These are phyloP conservation scores for Ochropleura plecta DNA, from an alignment of 2,888 invertebrate species.

Conservation along the genomic window DNA sequence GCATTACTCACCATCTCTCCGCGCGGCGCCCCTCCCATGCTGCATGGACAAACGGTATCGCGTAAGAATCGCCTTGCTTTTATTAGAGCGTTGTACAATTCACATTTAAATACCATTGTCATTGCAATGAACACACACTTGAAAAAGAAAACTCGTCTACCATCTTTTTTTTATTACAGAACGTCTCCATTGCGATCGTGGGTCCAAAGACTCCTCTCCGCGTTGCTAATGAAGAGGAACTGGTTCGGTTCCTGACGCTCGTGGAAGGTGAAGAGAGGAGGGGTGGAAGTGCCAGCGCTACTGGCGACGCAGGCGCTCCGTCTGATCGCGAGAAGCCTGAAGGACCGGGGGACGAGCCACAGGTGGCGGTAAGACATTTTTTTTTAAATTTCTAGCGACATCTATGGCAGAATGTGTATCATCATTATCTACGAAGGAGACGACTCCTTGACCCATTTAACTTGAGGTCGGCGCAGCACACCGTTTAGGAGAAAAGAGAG, in stretches of 20 bases:
- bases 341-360: constrained; percentile 77
- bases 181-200: constrained; percentile 98
- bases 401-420: neutral
- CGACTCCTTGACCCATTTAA: too few species aligned
- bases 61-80: neutral
- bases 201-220: constrained; percentile 96
- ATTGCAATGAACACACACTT: neutral
- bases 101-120: too few species aligned
- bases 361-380: constrained; percentile 69
- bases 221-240: constrained; percentile 94
- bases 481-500: too few species aligned
- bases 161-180: constrained; percentile 85
- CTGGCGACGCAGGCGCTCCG: constrained; percentile 77
- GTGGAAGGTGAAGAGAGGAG: constrained; percentile 88
- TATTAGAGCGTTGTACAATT: neutral
- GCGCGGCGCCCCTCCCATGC: too few species aligned
- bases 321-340: constrained; percentile 66
- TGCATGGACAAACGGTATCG: neutral
- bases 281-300: constrained; percentile 79
- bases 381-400: neutral
- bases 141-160: neutral
- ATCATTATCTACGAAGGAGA: too few species aligned
- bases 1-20: neutral
- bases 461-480: too few species aligned
- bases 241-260: constrained; percentile 79